A percentile compares a stretch with the other conserved stretches of the same genome.
Conservation (phyloP, 2,113 vertebrate genomes). For the Amia ocellicauda region DNA sequence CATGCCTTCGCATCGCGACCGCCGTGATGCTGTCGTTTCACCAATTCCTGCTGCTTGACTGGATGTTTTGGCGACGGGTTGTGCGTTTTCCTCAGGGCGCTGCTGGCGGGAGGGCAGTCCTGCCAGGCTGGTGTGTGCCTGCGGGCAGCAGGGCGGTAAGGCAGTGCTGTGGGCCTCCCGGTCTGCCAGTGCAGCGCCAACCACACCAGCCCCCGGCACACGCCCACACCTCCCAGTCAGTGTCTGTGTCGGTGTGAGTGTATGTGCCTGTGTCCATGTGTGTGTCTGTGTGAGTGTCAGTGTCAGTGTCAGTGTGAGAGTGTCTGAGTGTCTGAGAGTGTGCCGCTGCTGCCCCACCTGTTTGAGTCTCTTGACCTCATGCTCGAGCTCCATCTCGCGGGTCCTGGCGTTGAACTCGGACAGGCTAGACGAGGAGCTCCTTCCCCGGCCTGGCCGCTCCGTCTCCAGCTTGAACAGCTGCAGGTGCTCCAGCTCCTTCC, state of each 20-base stretch:
- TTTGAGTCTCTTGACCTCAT: conserved; percentile 90
- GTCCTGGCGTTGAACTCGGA: conserved; percentile 80
- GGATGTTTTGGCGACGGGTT: no score
- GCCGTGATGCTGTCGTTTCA: no score
- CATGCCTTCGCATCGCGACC: no score
- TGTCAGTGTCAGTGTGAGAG: neutral
- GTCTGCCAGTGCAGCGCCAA: no score
- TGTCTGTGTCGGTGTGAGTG: neutral
- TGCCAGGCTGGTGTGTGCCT: no score
- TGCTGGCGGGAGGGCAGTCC: no score
- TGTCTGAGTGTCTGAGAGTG: neutral
- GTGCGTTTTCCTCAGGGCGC: no score
- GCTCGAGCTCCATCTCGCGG: conserved; percentile 89
- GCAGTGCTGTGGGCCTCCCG: conserved; percentile 7
- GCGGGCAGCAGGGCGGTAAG: no score
- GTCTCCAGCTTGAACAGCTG: conserved; percentile 90
- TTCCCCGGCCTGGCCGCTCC: conserved; percentile 75
- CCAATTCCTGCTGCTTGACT: no score
- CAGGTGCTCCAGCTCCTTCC: conserved; percentile 89
- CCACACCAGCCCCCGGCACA: no score
- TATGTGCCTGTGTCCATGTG: neutral
- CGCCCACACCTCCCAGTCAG: no score
- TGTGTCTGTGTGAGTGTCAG: neutral
- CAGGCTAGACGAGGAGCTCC: conserved; percentile 71
- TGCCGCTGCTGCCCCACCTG: conserved; percentile 66